Conservation (phyloP, 2,888 invertebrate species). For the Lithosia quadra region DNA sequence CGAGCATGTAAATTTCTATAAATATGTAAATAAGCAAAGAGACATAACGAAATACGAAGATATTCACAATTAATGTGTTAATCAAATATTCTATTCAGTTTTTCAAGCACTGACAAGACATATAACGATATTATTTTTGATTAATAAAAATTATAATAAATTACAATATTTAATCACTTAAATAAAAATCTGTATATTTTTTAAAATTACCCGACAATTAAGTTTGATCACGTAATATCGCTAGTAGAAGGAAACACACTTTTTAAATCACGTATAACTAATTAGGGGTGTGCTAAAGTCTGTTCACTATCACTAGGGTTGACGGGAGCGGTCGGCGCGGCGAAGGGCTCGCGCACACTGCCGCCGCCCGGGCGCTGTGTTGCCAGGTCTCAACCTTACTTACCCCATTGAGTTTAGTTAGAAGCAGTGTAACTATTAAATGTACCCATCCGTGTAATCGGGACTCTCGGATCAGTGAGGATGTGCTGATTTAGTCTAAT, state of each 20-base stretch:
- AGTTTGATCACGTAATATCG: constrained; percentile 33
- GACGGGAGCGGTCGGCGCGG: constrained; percentile 73
- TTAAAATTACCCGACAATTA: constrained; percentile 16
- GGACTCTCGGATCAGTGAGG: constrained; percentile 53
- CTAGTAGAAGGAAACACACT: constrained; percentile 42
- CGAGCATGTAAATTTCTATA: constrained; percentile 48
- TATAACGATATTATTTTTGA: neutral
- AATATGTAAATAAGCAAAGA: constrained; percentile 48
- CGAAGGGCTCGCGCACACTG: constrained; percentile 81
- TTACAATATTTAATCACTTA: neutral
- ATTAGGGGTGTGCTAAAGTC: constrained; percentile 58
- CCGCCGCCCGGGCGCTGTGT: constrained; percentile 80
- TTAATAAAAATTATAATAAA: neutral
- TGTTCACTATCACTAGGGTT: constrained; percentile 59
- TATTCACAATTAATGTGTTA: constrained; percentile 12
- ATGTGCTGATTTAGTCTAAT: constrained; percentile 55
- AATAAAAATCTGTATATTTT: neutral
- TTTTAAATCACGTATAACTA: constrained; percentile 60
- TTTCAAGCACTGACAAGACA: constrained; percentile 23
- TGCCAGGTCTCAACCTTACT: constrained; percentile 58
- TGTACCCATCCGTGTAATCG: constrained; percentile 58
- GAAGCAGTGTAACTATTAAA: constrained; percentile 51
- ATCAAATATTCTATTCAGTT: constrained; percentile 2
- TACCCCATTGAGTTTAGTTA: constrained; percentile 23
- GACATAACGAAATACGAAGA: constrained; percentile 24